phyloP scores from a whole-genome alignment of 2,113 vertebrate genomes.

The Entomyzon cyanotis region DNA sequence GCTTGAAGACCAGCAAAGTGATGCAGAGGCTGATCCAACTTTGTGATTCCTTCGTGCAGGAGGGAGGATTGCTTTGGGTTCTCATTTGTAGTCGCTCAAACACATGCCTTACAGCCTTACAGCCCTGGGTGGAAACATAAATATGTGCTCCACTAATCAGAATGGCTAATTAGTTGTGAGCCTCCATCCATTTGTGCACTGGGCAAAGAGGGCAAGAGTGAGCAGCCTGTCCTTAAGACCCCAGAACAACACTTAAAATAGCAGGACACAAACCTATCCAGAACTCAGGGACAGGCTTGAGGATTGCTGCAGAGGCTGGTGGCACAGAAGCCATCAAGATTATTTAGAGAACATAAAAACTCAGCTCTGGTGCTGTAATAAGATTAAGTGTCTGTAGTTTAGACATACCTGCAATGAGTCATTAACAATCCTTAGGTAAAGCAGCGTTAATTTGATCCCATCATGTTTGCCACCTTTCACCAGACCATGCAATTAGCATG shows the following conservation, averaged over 20 bases:
- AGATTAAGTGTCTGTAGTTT: neutral
- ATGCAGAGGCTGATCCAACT: neutral
- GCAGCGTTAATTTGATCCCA: neutral
- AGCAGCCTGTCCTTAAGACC: neutral
- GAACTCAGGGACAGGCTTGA: neutral
- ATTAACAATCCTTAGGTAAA: slow-evolving; percentile 2
- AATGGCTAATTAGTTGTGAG: neutral
- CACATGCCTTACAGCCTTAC: neutral
- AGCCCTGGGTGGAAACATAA: neutral
- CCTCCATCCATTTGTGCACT: neutral
- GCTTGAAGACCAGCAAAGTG: slow-evolving; percentile 1
- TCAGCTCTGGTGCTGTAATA: neutral
- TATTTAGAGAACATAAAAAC: neutral
- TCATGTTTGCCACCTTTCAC: neutral
- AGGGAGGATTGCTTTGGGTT: neutral
- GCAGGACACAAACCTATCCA: neutral
- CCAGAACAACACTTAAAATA: neutral
- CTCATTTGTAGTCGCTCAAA: neutral
- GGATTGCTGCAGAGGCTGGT: neutral
- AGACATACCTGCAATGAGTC: neutral
- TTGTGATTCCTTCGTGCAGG: neutral
- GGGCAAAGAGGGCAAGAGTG: neutral
- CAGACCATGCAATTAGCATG: neutral
- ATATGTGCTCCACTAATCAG: neutral
- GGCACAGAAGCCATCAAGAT: neutral